Evolutionary conservation across 2,797 vertebrate genomes (phyloP), one percentile per base, ranked within the genome.

Genomic region (Acrossocheilus wenchowensis): DNA sequence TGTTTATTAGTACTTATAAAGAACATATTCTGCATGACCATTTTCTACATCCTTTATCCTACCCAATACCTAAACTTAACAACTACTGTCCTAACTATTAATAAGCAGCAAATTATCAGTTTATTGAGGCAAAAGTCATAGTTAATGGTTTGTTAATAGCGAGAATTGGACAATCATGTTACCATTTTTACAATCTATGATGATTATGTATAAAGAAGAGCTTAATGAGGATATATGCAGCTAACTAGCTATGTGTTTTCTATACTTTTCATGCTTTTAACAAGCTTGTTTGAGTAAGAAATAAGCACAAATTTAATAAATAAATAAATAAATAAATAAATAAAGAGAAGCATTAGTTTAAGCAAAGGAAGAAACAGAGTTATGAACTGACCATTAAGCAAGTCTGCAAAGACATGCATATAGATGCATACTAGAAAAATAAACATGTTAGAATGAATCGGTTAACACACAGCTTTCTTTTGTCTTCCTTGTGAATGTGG

Each of bases 301-400:
- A 39, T 71, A 54, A 90, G 87, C 81, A 86, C 90, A 87, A 85
- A 92, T 85, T 5, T 1, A 34, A 34, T 34, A 30, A 26, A 26
- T 26, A 26, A 26, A 26, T 26, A 26, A 26, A 26, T 26, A 26
- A 30, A 30, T 30, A 66, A 8, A 34, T 89, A 90, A 91, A 15
- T 87, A 89, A 6, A 64, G 4, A 74, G 39, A 64, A 80, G 23
- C 39, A 45, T 7, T 45, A 48, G 71, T 21, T 75, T 43, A n/a
- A 48, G 60, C 77, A 73, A 83, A 74, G 7, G 54, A 21, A 77
- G 75, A 79, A 68, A 69, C 30, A 3, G 5, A 30, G 36, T 57
- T 71, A 71, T 79, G 83, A 71, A 71, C 75, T n/a, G 36, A 85
- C 36, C 75, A 54, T 26, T 39, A 52, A 34, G 26, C 11, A 74